Base-by-base conservation (phyloP, 2,797 vertebrate genomes). In the Manis pentadactyla region DNA sequence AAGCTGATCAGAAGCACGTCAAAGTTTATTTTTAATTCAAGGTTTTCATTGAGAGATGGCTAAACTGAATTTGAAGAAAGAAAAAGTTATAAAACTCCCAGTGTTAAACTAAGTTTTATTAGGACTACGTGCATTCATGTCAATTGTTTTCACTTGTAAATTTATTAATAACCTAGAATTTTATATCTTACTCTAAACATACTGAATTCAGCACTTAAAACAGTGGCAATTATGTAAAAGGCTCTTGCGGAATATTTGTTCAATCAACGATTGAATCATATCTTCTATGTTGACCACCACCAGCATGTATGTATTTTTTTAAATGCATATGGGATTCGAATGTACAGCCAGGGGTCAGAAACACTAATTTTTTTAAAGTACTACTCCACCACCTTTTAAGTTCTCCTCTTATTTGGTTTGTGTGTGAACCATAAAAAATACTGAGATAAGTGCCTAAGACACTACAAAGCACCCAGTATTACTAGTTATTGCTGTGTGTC, bases 1-100 rank as follows among this genome's bases (percentile, higher is more conserved):
- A 71, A 66, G 6, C 15, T 37, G 73, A 94, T 82, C 18, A 49
- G 59, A 86, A 94, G 89, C 0, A 34, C 18, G 7, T 92, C 21
- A 53, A 59, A n/a, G 14, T 71, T 84, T 84, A 78, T 49, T 83
- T 86, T 95, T 66, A 53, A 75, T 81, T 95, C 13, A 90, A 68
- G 5, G 29, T 68, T n/a, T 25, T n/a, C 91, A 78, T 61, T 49
- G n/a, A 71, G 9, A 63, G 27, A 59, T 0, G 46, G 55, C 2
- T 64, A 73, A 95, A 84, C 53, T 59, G 6, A 55, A 53, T 81
- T 59, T 59, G 25, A 89, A 69, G 61, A 61, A 92, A 69, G 21
- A 93, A 90, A 87, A 59, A 66, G 13, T 18, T 53, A 64, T 29
- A 69, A 93, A 95, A 79, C 2, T n/a, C 53, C 53, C 17, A 90